A percentile compares a stretch with the other conserved stretches of the same genome.
These are phyloP conservation scores for Catocala sponsa DNA, from an alignment of 2,888 invertebrate species.

Conservation along the genomic window DNA sequence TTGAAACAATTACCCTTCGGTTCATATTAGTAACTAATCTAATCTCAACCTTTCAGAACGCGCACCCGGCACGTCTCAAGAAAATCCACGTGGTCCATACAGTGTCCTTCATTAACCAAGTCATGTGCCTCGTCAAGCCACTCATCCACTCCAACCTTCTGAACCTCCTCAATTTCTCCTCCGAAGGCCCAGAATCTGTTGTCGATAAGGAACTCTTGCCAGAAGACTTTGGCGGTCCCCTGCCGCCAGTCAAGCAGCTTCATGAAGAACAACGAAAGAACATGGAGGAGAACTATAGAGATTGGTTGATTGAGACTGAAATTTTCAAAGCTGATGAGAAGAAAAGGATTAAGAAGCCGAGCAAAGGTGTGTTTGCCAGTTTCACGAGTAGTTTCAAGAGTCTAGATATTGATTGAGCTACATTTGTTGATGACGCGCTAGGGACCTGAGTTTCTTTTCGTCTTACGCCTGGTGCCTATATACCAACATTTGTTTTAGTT, in stretches of 20 bases:
- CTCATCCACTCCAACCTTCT: slow-evolving; percentile 89
- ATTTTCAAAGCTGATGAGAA: slow-evolving; percentile 86
- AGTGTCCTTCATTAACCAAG: slow-evolving; percentile 90
- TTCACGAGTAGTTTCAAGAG: slow-evolving; percentile 84
- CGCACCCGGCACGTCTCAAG: slow-evolving; percentile 90
- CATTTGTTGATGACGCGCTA: slow-evolving; percentile 41
- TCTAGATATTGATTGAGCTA: slow-evolving; percentile 80
- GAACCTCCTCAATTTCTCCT: slow-evolving; percentile 88
- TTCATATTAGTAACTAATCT: no score
- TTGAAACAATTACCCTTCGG: no score
- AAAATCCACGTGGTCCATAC: slow-evolving; percentile 90
- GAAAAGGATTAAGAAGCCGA: slow-evolving; percentile 81
- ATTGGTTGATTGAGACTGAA: slow-evolving; percentile 89
- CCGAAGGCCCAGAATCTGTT: slow-evolving; percentile 82
- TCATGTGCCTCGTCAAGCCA: slow-evolving; percentile 90
- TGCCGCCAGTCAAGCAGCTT: slow-evolving; percentile 83
- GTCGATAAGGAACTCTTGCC: slow-evolving; percentile 80
- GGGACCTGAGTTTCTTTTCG: slow-evolving; percentile 61
- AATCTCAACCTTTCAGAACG: slow-evolving; percentile 82
- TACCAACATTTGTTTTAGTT: no score
- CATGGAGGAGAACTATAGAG: slow-evolving; percentile 88
- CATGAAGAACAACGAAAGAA: slow-evolving; percentile 87
- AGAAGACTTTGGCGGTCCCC: slow-evolving; percentile 89
- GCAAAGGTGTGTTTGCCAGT: slow-evolving; percentile 83
- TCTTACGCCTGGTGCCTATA: slow-evolving; percentile 1